phyloP scores from a whole-genome alignment of 2,797 vertebrate genomes.

The Siniperca undulata region DNA sequence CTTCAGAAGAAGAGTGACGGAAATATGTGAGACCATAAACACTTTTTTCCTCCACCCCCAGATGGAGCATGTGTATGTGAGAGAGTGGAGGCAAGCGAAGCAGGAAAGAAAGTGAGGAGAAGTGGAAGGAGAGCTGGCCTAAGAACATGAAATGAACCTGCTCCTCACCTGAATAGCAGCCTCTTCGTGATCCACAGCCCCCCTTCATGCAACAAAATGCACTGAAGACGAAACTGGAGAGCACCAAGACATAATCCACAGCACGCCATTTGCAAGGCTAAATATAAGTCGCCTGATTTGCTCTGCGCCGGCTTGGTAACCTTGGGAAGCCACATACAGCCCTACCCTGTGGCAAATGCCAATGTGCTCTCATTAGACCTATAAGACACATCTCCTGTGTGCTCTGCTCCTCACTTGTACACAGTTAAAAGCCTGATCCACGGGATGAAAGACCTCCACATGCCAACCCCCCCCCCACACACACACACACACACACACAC shows the following conservation, averaged over 20 bases:
- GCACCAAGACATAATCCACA: constrained; percentile 86
- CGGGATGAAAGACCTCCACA: constrained; percentile 60
- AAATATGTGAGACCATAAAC: constrained; percentile 54
- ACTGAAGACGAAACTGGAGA: constrained; percentile 88
- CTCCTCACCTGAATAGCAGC: constrained; percentile 77
- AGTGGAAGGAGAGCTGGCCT: constrained; percentile 32
- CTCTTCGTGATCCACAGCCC: constrained; percentile 61
- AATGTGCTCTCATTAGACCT: constrained; percentile 67
- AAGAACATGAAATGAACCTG: constrained; percentile 62
- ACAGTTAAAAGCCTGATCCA: constrained; percentile 61
- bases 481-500: too few species aligned
- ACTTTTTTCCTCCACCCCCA: constrained; percentile 5
- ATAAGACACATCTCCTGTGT: constrained; percentile 66
- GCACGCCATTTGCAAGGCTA: constrained; percentile 84
- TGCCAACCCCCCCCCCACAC: constrained; percentile 49
- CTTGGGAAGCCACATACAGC: constrained; percentile 76
- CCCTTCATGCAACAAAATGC: constrained; percentile 70
- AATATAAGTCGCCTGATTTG: constrained; percentile 86
- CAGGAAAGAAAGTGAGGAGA: constrained; percentile 18
- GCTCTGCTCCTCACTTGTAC: constrained; percentile 42
- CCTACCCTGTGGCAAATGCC: constrained; percentile 73
- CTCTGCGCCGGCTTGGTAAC: constrained; percentile 79
- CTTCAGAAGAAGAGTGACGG: constrained; percentile 48
- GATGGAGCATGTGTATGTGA: neutral
- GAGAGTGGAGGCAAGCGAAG: neutral